Percentiles rank a stretch among this genome's conserved stretches.
phyloP scores from a whole-genome alignment of 2,888 invertebrate species.

The Scaptomyza caliginosa region DNA sequence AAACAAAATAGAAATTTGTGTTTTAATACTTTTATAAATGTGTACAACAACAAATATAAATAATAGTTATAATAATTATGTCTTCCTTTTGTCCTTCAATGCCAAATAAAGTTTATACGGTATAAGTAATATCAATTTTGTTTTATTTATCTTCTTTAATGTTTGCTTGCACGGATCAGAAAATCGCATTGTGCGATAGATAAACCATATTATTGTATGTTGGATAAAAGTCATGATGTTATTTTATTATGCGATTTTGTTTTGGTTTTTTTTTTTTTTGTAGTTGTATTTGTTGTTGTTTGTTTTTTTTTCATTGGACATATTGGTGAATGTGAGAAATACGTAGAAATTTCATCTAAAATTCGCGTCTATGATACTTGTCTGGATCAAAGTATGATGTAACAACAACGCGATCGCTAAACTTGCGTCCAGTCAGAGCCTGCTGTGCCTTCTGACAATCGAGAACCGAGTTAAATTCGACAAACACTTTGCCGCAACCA shows the following conservation, averaged over 20 bases:
- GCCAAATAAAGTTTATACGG: slow-evolving; percentile 34
- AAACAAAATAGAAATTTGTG: slow-evolving; percentile 5
- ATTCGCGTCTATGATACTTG: slow-evolving; percentile 98
- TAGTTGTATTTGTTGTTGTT: too few relatives aligned
- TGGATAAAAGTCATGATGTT: slow-evolving; percentile 53
- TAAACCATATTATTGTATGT: slow-evolving; percentile 11
- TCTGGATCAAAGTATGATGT: slow-evolving; percentile 99
- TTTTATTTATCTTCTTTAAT: not conserved
- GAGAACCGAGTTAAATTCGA: slow-evolving; percentile 97
- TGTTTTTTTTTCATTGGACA: slow-evolving; percentile 65
- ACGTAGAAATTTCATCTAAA: slow-evolving; percentile 86
- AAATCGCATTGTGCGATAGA: not conserved
- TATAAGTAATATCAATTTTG: slow-evolving; percentile 7
- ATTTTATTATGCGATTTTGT: slow-evolving; percentile 41
- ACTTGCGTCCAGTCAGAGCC: slow-evolving; percentile 97
- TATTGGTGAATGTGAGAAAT: slow-evolving; percentile 70
- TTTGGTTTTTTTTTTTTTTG: too few relatives aligned
- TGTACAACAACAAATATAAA: slow-evolving; percentile 20
- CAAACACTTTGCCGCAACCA: slow-evolving; percentile 99
- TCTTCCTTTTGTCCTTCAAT: slow-evolving; percentile 21
- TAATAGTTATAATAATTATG: slow-evolving; percentile 8
- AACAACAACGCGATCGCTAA: slow-evolving; percentile 98
- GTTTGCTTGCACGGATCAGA: not conserved
- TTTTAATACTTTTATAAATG: slow-evolving; percentile 36
- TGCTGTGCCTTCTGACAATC: slow-evolving; percentile 99